A percentile compares a stretch with the other conserved stretches of the same genome.
Evolutionary conservation across 2,888 invertebrate genomes (phyloP).

Genomic region (Acanthosoma haemorrhoidale): DNA sequence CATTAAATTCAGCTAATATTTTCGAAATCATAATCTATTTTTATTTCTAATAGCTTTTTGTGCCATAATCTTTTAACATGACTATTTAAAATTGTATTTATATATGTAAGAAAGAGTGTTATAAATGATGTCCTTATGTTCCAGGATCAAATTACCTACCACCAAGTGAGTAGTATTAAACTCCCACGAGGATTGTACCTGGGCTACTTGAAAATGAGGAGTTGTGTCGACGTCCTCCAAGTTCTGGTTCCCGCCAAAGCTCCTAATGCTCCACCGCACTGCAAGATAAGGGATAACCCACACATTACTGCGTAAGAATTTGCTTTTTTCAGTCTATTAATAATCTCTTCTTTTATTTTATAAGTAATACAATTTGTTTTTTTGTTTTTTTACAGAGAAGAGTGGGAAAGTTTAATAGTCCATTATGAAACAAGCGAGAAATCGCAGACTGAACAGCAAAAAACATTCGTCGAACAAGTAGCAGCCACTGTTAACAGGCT

Average conservation of each 20-base stretch:
- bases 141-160: constrained; percentile 59
- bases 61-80: no score
- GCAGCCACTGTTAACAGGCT: constrained; percentile 68
- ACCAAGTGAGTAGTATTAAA: constrained; percentile 75
- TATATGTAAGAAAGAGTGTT: no score
- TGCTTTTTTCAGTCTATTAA: constrained; percentile 22
- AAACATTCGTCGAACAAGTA: constrained; percentile 71
- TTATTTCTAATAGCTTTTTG: no score
- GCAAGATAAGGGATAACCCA: constrained; percentile 87
- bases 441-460: constrained; percentile 61
- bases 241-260: constrained; percentile 87
- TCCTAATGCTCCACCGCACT: constrained; percentile 92
- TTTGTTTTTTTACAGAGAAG: constrained; percentile 60
- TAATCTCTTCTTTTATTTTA: not conserved
- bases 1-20: no score
- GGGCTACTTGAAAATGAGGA: constrained; percentile 93
- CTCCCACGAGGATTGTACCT: constrained; percentile 85
- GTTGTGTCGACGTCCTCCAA: constrained; percentile 89
- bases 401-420: constrained; percentile 79
- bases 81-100: no score
- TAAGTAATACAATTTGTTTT: not conserved
- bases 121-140: not conserved
- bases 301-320: constrained; percentile 84
- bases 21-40: no score
- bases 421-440: constrained; percentile 33